phyloP scores from a whole-genome alignment of 1,140 invertebrate genomes.

The Nixonia krombeini region DNA sequence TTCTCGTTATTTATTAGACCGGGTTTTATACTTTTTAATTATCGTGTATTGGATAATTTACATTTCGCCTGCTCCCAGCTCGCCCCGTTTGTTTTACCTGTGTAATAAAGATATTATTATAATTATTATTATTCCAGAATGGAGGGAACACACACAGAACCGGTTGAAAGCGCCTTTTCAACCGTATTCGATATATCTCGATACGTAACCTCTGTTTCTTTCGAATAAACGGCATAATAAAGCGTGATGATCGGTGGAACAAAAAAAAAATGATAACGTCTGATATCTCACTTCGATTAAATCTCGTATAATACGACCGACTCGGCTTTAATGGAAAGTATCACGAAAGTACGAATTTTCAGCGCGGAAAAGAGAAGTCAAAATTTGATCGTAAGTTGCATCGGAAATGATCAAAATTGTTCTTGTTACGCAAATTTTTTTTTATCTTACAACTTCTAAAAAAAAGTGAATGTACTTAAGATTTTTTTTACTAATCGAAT shows the following conservation, averaged over 20 bases:
- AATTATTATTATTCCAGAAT: neutral
- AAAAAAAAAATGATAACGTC: neutral
- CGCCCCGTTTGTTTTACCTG: neutral
- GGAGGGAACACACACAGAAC: neutral
- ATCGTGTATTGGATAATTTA: no score
- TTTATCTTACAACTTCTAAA: no score
- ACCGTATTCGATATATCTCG: no score
- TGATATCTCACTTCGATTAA: neutral
- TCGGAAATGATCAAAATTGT: neutral
- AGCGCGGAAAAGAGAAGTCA: neutral
- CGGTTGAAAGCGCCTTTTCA: neutral
- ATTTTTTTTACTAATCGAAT: no score
- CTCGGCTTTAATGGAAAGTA: no score
- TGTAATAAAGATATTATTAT: neutral
- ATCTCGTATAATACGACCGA: no score
- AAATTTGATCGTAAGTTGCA: neutral
- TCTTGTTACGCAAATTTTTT: no score
- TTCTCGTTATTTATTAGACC: no score
- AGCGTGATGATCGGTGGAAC: neutral
- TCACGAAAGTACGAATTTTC: no score
- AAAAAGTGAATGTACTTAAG: no score
- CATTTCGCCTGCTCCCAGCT: no score
- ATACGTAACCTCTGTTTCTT: neutral
- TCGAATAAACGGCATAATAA: neutral
- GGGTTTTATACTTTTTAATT: no score